phyloP scores from a whole-genome alignment of 2,888 invertebrate species.

The Monoplex corrugatus region DNA sequence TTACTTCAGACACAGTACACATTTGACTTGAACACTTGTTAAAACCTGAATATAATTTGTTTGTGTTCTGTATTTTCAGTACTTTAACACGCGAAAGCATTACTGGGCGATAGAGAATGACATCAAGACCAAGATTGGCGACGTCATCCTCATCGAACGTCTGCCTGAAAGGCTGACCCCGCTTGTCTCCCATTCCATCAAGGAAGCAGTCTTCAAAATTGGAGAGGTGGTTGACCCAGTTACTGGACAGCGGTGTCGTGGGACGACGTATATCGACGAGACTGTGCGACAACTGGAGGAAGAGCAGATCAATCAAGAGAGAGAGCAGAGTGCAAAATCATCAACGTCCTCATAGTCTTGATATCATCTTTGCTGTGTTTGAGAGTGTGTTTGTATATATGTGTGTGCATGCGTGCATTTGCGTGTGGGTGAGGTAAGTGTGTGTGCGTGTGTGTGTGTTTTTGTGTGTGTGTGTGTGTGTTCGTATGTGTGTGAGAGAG shows the following conservation, averaged over 20 bases:
- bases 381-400: neutral
- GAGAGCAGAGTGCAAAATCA: neutral
- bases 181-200: constrained; percentile 64
- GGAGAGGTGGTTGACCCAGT: constrained; percentile 75
- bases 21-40: neutral
- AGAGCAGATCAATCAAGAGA: constrained; percentile 36
- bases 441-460: too few species aligned
- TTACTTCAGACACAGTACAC: neutral
- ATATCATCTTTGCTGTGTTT: neutral
- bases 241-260: constrained; percentile 72
- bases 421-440: too few species aligned
- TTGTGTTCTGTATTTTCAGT: constrained; percentile 64
- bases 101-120: constrained; percentile 67
- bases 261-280: constrained; percentile 71
- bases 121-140: constrained; percentile 53
- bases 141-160: constrained; percentile 65
- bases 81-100: constrained; percentile 66
- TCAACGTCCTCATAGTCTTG: neutral
- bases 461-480: too few species aligned
- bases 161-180: constrained; percentile 58
- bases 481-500: too few species aligned
- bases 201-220: constrained; percentile 68
- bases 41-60: neutral
- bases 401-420: neutral
- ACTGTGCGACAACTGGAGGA: constrained; percentile 56